Evolutionary conservation across 2,888 invertebrate species (phyloP).

Genomic region (Heliconius aoede): DNA sequence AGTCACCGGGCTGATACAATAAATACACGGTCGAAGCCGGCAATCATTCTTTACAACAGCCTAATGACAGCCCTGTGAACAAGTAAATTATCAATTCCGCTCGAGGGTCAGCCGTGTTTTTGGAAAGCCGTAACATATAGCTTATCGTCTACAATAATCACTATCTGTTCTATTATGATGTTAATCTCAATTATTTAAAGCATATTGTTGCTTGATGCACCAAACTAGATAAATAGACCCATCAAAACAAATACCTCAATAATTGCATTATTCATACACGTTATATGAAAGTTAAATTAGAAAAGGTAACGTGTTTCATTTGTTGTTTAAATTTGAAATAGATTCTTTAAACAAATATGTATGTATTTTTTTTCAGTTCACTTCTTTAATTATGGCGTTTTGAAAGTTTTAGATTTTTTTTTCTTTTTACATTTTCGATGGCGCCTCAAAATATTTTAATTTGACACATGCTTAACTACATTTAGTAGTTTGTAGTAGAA

Average conservation of each 20-base stretch:
- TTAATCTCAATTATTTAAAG: conserved; percentile 52
- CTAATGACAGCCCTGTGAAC: conserved; percentile 82
- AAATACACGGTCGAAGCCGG: conserved; percentile 73
- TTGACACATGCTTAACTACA: neutral
- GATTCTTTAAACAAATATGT: neutral
- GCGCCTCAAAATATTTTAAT: neutral
- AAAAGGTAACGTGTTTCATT: conserved; percentile 6
- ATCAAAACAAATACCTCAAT: conserved; percentile 31
- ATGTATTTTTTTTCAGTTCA: neutral
- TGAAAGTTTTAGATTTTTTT: neutral
- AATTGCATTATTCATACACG: conserved; percentile 27
- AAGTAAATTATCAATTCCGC: conserved; percentile 83
- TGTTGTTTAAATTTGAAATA: neutral
- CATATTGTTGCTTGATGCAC: conserved; percentile 50
- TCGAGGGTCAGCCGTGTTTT: conserved; percentile 76
- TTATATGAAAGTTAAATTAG: conserved; percentile 15
- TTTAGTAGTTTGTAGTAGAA: no score
- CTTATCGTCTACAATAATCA: conserved; percentile 65
- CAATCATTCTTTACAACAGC: conserved; percentile 77
- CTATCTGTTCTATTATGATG: conserved; percentile 55
- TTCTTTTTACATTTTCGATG: neutral
- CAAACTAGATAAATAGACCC: conserved; percentile 33
- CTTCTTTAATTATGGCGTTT: neutral
- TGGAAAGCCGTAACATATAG: conserved; percentile 73
- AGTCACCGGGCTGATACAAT: conserved; percentile 64